Evolutionary conservation across 2,113 vertebrate genomes (phyloP).

Genomic region (Sylvilagus bachmani): DNA sequence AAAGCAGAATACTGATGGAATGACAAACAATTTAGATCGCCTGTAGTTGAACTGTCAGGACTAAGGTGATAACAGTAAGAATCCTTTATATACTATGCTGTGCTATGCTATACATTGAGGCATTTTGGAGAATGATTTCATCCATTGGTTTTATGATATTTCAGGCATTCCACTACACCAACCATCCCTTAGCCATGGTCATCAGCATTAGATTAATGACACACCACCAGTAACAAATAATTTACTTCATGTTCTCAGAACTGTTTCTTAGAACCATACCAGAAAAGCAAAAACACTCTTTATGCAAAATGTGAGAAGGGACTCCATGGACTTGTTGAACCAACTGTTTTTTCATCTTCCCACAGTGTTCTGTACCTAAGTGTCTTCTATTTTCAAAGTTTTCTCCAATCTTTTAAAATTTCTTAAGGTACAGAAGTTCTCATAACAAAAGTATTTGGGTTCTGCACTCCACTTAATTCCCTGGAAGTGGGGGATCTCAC

Average conservation of each 20-base stretch:
- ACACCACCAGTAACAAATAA: not conserved
- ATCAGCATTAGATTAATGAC: not conserved
- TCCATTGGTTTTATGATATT: not conserved
- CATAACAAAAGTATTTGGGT: not conserved
- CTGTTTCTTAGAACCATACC: not conserved
- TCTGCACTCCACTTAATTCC: not conserved
- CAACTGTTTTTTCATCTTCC: not conserved
- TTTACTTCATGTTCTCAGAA: not conserved
- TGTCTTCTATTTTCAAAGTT: not conserved
- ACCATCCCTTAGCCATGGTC: fast-evolving
- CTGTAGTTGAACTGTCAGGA: not conserved
- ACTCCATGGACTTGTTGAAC: not conserved
- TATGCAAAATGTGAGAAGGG: not conserved
- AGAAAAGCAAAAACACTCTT: not conserved
- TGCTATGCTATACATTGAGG: not conserved
- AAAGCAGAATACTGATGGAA: not conserved
- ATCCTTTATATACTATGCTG: not conserved
- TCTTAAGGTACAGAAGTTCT: not conserved
- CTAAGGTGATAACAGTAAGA: not conserved
- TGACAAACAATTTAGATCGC: not conserved
- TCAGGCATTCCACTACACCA: not conserved
- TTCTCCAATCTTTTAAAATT: not conserved
- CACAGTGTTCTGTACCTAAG: not conserved
- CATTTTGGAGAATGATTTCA: not conserved
- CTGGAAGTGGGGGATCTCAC: not conserved